Conservation (phyloP, 2,888 invertebrate genomes). For the Graphium colonna region DNA sequence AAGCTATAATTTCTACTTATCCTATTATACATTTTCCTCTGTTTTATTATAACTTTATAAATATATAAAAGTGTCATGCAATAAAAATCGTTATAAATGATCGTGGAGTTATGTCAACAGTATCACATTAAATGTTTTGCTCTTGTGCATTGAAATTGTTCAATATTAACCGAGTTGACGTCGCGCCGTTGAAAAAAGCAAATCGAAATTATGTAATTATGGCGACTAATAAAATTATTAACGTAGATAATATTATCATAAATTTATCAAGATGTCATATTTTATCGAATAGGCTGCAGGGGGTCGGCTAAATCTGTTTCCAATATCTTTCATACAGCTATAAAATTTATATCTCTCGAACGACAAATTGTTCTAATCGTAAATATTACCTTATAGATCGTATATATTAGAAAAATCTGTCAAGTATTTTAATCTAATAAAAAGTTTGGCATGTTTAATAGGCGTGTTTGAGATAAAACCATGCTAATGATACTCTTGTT, state of each 20-base stretch:
- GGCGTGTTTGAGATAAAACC: too few relatives aligned
- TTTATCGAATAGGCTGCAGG: slow-evolving; percentile 23
- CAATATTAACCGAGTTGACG: background rate
- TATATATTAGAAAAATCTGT: too few relatives aligned
- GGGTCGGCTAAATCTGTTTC: slow-evolving; percentile 26
- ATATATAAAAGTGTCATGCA: too few relatives aligned
- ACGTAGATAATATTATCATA: slow-evolving; percentile 23
- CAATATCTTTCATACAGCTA: slow-evolving; percentile 20
- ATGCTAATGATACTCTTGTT: too few relatives aligned
- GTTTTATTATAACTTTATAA: too few relatives aligned
- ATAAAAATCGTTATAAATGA: too few relatives aligned
- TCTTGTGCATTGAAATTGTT: background rate
- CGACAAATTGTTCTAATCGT: slow-evolving; percentile 13
- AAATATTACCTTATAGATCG: background rate
- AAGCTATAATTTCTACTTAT: too few relatives aligned
- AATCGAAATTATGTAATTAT: slow-evolving; percentile 8
- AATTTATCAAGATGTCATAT: slow-evolving; percentile 22
- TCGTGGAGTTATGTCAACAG: too few relatives aligned
- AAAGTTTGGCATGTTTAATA: too few relatives aligned
- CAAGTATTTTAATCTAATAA: too few relatives aligned
- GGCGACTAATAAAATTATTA: slow-evolving; percentile 13
- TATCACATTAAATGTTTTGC: background rate
- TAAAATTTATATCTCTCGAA: slow-evolving; percentile 20
- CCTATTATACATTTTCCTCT: too few relatives aligned
- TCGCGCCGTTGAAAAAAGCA: background rate